Conservation (phyloP, 2,797 vertebrate species). For the Acrocephalus scirpaceus region DNA sequence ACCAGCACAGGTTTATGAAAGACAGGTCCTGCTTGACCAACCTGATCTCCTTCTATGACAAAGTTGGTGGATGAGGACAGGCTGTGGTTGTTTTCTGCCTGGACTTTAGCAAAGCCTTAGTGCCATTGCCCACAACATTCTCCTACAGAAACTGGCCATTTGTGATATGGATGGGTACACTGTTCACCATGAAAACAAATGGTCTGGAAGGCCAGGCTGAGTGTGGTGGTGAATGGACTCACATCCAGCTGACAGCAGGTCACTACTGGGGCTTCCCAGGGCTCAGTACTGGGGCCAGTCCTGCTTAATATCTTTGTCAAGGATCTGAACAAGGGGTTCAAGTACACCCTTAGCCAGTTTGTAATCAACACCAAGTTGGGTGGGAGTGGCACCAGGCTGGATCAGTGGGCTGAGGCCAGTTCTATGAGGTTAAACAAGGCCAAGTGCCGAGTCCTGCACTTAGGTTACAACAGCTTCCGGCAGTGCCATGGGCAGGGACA, state of each 20-base stretch:
- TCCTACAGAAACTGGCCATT: neutral
- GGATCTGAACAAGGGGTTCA: neutral
- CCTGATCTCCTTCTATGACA: neutral
- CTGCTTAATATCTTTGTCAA: neutral
- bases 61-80: neutral
- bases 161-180: neutral
- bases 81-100: neutral
- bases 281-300: neutral
- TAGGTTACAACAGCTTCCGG: accelerated
- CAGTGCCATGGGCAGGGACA: accelerated
- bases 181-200: neutral
- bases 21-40: neutral
- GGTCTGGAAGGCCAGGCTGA: neutral
- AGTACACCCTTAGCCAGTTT: neutral
- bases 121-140: neutral
- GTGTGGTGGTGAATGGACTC: neutral
- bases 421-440: neutral
- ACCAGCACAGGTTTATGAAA: neutral
- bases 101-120: neutral
- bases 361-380: accelerated
- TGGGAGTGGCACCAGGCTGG: neutral
- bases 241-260: accelerated
- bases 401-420: accelerated
- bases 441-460: accelerated
- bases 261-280: neutral